Percentiles rank a stretch among this genome's conserved stretches.
Evolutionary conservation across 2,113 vertebrate genomes (phyloP).

Genomic region (Calyptommatus sinebrachiatus): DNA sequence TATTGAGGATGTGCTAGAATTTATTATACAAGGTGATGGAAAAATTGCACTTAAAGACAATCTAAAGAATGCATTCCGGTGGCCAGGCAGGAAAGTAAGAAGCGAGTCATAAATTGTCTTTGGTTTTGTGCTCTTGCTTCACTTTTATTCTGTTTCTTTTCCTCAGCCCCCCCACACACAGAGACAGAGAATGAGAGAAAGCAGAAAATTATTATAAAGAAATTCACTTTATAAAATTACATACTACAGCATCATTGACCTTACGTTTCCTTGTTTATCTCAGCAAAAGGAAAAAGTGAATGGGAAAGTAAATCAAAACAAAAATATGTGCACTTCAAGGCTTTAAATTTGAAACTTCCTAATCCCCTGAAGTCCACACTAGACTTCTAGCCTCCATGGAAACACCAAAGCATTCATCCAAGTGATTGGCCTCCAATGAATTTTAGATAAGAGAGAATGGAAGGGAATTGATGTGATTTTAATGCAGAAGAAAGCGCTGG

Average conservation of each 20-base stretch:
- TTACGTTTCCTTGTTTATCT: slow-evolving; percentile 30
- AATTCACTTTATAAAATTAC: slow-evolving; percentile 52
- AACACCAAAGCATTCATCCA: slow-evolving; percentile 97
- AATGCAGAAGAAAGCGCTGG: slow-evolving; percentile 98
- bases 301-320: slow-evolving; percentile 58
- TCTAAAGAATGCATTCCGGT: slow-evolving; percentile 60
- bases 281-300: slow-evolving; percentile 86
- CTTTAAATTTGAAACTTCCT: slow-evolving; percentile 99
- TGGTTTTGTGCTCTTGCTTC: slow-evolving; percentile 15
- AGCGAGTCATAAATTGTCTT: slow-evolving; percentile 60
- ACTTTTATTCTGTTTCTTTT: background rate
- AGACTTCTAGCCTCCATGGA: slow-evolving; percentile 99
- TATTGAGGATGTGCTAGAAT: slow-evolving; percentile 67
- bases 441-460: slow-evolving; percentile 99
- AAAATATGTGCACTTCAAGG: slow-evolving; percentile 87
- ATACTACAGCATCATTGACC: slow-evolving; percentile 70
- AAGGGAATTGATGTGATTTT: slow-evolving; percentile 99
- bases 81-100: slow-evolving; percentile 69
- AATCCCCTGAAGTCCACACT: slow-evolving; percentile 97
- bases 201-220: background rate
- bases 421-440: slow-evolving; percentile 99
- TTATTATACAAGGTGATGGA: slow-evolving; percentile 64
- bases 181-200: background rate
- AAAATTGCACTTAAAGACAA: slow-evolving; percentile 65
- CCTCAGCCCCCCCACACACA: fast-evolving